Evolutionary conservation across 2,888 invertebrate genomes (phyloP).

Genomic region (Acronicta aceris): DNA sequence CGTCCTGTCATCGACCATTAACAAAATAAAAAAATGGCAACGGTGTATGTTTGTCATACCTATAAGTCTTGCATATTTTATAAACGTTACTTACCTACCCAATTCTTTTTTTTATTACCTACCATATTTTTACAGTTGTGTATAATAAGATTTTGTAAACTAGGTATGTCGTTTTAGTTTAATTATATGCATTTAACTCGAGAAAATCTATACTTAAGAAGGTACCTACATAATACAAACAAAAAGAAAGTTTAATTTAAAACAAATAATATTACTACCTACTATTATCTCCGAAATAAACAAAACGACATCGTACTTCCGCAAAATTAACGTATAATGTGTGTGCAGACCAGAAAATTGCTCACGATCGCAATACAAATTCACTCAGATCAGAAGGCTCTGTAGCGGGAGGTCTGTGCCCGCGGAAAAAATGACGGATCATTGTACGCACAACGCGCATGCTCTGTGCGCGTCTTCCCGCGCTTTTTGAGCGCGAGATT

Average conservation of each 20-base stretch:
- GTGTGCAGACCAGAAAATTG: conserved; percentile 70
- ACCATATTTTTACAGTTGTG: too few species aligned
- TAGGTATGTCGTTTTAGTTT: too few species aligned
- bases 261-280: background rate
- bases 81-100: too few species aligned
- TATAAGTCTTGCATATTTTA: too few species aligned
- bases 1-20: too few species aligned
- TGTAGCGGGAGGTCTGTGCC: conserved; percentile 72
- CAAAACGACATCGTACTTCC: conserved; percentile 51
- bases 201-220: too few species aligned
- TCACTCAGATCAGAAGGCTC: conserved; percentile 66
- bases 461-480: conserved; percentile 78
- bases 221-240: background rate
- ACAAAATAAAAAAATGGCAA: too few species aligned
- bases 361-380: conserved; percentile 66
- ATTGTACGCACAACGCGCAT: conserved; percentile 79
- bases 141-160: too few species aligned
- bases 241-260: conserved; percentile 8
- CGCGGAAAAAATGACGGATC: conserved; percentile 70
- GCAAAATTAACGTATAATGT: conserved; percentile 57
- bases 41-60: too few species aligned
- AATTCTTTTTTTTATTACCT: too few species aligned
- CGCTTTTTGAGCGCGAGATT: conserved; percentile 72
- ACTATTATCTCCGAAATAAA: conserved; percentile 28
- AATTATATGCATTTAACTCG: background rate